Percentiles rank a stretch among this genome's conserved stretches.
Evolutionary conservation across 2,888 invertebrate species (phyloP).

Genomic region (Leistus spinibarbis): DNA sequence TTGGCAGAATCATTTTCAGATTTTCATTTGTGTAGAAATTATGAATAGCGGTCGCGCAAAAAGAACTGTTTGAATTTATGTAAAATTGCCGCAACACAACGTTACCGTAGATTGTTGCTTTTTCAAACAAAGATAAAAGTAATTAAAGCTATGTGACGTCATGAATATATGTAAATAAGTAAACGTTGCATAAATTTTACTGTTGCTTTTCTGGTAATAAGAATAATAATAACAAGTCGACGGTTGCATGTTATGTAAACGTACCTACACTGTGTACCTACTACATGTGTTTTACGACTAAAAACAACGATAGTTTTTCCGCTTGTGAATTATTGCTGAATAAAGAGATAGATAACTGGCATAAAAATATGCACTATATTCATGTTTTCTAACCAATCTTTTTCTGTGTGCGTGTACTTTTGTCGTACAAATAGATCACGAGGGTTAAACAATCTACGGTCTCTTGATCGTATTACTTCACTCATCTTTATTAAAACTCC

Average conservation of each 20-base stretch:
- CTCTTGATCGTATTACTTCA: neutral
- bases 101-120: slow-evolving; percentile 28
- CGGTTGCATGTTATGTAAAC: slow-evolving; percentile 37
- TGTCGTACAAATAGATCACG: slow-evolving; percentile 33
- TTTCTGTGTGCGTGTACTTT: slow-evolving; percentile 43
- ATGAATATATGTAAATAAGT: slow-evolving; percentile 32
- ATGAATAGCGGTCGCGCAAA: too few relatives aligned
- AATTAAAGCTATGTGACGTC: slow-evolving; percentile 32
- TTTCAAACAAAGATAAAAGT: slow-evolving; percentile 34
- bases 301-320: slow-evolving; percentile 36
- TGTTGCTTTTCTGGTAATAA: slow-evolving; percentile 25
- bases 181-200: slow-evolving; percentile 29
- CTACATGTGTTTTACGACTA: slow-evolving; percentile 13
- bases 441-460: neutral
- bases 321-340: slow-evolving; percentile 21
- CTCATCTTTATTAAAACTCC: neutral
- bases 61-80: neutral
- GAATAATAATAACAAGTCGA: slow-evolving; percentile 20
- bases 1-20: neutral
- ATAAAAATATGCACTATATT: slow-evolving; percentile 21
- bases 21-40: neutral
- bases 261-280: too few relatives aligned
- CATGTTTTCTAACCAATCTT: slow-evolving; percentile 35
- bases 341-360: slow-evolving; percentile 2
- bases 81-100: neutral